Base-by-base conservation (phyloP, 2,113 vertebrate genomes). In the Callithrix jacchus region DNA sequence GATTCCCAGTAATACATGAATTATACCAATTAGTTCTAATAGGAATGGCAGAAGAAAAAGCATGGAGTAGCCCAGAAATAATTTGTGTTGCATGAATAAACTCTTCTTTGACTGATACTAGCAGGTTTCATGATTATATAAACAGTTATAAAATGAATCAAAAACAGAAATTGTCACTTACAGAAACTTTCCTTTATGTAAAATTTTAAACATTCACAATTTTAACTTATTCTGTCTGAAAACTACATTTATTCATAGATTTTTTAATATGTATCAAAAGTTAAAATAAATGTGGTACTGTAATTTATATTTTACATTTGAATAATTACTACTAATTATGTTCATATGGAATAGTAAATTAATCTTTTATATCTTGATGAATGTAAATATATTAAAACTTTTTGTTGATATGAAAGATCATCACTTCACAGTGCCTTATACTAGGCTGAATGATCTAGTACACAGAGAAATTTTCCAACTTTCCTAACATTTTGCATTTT, bases 21-120 rank as follows among this genome's bases (percentile, higher is more conserved):
- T 96, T 97, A 93, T 0, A 68, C 13, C 82, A 97, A 96, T 97
- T 97, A 97, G 64, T 30, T 96, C 70, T 98, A 98, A 97, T 97
- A 97, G 30, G 40, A 13, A 89, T 85, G 56, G 80, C 87, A 89
- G 64, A 93, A 18, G 12, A 80, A 84, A 76, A 94, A 93, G 83
- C 97, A 97, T 97, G 97, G 54, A 96, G 18, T 77, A 68, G 20
- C 42, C 95, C 61, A 97, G 86, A 91, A 89, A 90, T 96, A 97
- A 97, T 95, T 97, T 94, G 79, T 61, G 64, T 52, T 95, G 9
- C 47, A 91, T 90, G 96, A 96, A 96, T 96, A 96, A 96, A 93
- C 25, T 91, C 45, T 95, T 71, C n/a, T 94, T 86, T 93, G 85
- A 83, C 45, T 95, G 83, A 96, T 11, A 73, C 49, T 84, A 95